Base-by-base conservation (phyloP, 2,888 invertebrate species). In the Nomada lathburiana region DNA sequence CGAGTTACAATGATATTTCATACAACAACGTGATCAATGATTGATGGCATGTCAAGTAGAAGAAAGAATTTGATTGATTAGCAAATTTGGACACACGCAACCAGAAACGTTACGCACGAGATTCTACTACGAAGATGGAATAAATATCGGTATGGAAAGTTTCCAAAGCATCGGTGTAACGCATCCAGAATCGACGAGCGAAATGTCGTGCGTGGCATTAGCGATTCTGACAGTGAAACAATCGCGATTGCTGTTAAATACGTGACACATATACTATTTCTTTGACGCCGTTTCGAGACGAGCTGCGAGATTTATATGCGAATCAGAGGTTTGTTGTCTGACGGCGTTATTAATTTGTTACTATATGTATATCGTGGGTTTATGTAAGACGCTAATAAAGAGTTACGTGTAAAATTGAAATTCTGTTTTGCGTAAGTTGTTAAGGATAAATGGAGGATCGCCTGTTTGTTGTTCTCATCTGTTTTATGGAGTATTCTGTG, bases 111-210 rank as follows among this genome's bases (percentile, higher is more conserved):
- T 75, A 64, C 47, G 13, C 11, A 26, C 11, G n/a, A 68, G 47
- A 76, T 55, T 52, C 44, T 16, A 44, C 57, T 59, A 75, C 63
- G 74, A 36, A 42, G n/a, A 36, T 18, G 23, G 63, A 57, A 76
- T 71, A 47, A 68, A 65, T 52, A 78, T 78, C 57, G 20, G 10
- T 23, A 44, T 36, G 70, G 71, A 80, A 80, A 76, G 26, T 78
- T 80, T 71, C n/a, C 9, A n/a, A 29, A 47, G 57, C 11, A 62
- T 62, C 53, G 67, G 47, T 5, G 2, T 29, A 57, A 69, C 75
- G 52, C 23, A 23, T 9, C 2, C 23, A 26, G 57, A 50, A 79
- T 70, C 36, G 29, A 18, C 23, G 20, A 55, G 57, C 29, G 52
- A 11, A 70, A 62, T 20, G 23, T 47, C 62, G 42, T 44, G 57